Conservation (phyloP, 2,888 invertebrate genomes). For the Pegoplata infirma region DNA sequence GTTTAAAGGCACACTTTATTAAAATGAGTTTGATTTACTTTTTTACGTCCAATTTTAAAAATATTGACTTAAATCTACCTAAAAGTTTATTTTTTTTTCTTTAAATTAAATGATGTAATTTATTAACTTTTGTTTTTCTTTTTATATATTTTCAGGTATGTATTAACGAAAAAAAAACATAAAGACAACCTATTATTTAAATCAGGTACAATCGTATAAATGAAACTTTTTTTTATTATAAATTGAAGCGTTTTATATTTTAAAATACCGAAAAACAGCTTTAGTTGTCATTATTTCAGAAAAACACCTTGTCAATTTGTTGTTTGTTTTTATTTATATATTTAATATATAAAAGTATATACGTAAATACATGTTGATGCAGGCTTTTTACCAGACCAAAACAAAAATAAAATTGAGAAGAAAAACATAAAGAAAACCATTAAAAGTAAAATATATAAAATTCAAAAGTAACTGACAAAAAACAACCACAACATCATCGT, state of each 20-base stretch:
- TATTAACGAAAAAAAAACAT: too few relatives aligned
- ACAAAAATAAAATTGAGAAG: neutral
- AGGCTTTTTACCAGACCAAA: slow-evolving; percentile 16
- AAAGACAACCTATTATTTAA: neutral
- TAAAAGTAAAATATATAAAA: slow-evolving; percentile 21
- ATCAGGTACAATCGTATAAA: slow-evolving; percentile 20
- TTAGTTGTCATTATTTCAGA: slow-evolving; percentile 49
- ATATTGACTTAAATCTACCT: too few relatives aligned
- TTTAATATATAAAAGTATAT: neutral
- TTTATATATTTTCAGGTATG: slow-evolving; percentile 54
- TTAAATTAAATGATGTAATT: neutral
- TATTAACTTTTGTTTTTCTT: slow-evolving; percentile 9
- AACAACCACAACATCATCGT: slow-evolving; percentile 31
- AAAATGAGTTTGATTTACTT: too few relatives aligned
- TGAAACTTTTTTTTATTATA: neutral
- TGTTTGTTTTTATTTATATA: slow-evolving; percentile 35
- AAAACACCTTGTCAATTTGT: slow-evolving; percentile 56
- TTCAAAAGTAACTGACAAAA: slow-evolving; percentile 38
- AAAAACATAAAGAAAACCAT: slow-evolving; percentile 21
- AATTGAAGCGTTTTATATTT: slow-evolving; percentile 5
- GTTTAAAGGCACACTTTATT: too few relatives aligned
- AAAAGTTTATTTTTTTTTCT: too few relatives aligned
- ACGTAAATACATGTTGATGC: neutral
- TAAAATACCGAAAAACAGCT: slow-evolving; percentile 12
- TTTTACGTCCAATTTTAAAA: too few relatives aligned